A percentile compares a stretch with the other conserved stretches of the same genome.
These are phyloP conservation scores for Ommatoiulus sabulosus DNA, from an alignment of 2,888 invertebrate species.

Conservation along the genomic window DNA sequence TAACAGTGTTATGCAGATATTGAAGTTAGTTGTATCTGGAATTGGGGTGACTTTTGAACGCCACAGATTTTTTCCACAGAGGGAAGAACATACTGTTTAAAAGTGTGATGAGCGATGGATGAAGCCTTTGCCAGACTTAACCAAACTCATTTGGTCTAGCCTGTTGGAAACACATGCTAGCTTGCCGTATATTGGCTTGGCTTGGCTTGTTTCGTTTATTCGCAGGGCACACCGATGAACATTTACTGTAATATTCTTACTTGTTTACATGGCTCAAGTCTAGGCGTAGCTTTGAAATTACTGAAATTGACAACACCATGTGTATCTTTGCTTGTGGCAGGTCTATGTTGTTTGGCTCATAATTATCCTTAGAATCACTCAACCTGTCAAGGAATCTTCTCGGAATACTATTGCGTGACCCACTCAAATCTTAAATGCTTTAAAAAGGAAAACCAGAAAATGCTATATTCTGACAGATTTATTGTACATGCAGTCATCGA, in stretches of 20 bases:
- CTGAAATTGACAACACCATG: not conserved
- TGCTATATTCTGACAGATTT: not conserved
- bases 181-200: not conserved
- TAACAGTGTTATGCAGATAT: not conserved
- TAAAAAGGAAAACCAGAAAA: not conserved
- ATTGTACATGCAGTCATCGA: not conserved
- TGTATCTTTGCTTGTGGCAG: too few relatives aligned
- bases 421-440: not conserved
- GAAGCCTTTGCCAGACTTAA: not conserved
- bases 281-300: not conserved
- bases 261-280: not conserved
- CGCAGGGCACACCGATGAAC: not conserved
- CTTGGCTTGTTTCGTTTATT: not conserved
- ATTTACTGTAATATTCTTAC: not conserved
- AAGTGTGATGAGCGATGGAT: conserved; percentile 7
- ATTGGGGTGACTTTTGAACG: not conserved
- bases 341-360: too few relatives aligned
- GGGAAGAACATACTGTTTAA: not conserved
- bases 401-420: too few relatives aligned
- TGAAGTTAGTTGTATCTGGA: not conserved
- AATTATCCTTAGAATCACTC: too few relatives aligned
- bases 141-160: not conserved
- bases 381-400: too few relatives aligned
- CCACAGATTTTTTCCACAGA: not conserved
- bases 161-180: not conserved